Conservation (phyloP, 2,888 invertebrate genomes). For the Lutraria lutraria region DNA sequence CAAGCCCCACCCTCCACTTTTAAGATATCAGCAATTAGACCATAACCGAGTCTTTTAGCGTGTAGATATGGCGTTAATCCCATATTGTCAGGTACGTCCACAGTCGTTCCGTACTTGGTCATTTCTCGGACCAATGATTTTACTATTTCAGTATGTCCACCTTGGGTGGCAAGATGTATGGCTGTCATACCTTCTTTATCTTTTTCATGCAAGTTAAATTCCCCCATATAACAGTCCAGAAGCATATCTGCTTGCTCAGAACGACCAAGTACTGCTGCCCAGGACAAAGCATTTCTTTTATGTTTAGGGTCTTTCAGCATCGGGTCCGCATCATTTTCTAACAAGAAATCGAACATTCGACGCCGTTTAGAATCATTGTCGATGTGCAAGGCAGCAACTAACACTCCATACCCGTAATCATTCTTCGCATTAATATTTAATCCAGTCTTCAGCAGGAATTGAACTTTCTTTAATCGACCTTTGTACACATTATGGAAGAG, state of each 20-base stretch:
- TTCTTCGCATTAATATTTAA: conserved; percentile 75
- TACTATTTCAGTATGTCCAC: conserved; percentile 76
- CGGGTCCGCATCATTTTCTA: conserved; percentile 78
- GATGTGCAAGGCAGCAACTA: conserved; percentile 81
- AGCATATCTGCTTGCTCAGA: conserved; percentile 73
- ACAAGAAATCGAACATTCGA: conserved; percentile 79
- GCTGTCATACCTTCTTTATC: conserved; percentile 82
- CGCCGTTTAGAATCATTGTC: conserved; percentile 74
- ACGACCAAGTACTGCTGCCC: conserved; percentile 80
- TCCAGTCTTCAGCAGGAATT: conserved; percentile 78
- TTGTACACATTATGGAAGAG: conserved; percentile 76
- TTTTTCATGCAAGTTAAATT: conserved; percentile 79
- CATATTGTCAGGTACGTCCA: conserved; percentile 82
- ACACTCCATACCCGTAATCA: conserved; percentile 79
- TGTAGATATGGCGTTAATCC: conserved; percentile 83
- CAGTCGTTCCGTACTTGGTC: conserved; percentile 78
- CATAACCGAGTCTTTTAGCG: conserved; percentile 80
- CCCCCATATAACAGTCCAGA: conserved; percentile 77
- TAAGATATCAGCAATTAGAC: conserved; percentile 77
- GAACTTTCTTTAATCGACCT: conserved; percentile 74
- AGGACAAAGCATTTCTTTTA: conserved; percentile 77
- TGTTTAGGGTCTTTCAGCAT: conserved; percentile 71
- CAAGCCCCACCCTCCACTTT: conserved; percentile 75
- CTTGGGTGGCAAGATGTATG: conserved; percentile 81
- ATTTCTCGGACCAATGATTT: conserved; percentile 74